A percentile compares a stretch with the other conserved stretches of the same genome.
phyloP scores from a whole-genome alignment of 2,888 invertebrate genomes.

The Folsomia candida region DNA sequence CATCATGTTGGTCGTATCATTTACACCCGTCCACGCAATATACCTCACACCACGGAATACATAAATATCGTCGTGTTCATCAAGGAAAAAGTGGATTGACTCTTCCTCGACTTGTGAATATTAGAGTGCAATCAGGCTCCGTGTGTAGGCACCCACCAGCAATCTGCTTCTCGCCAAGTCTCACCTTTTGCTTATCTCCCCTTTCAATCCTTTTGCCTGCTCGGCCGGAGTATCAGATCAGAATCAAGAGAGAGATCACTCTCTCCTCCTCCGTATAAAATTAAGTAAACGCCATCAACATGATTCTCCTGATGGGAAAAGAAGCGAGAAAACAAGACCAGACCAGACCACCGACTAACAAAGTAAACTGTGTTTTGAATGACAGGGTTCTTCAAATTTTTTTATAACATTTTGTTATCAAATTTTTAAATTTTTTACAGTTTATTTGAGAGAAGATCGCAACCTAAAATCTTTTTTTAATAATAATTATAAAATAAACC shows the following conservation, averaged over 20 bases:
- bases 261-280: background rate
- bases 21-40: background rate
- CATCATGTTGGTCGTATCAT: constrained; percentile 1
- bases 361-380: no score
- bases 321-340: background rate
- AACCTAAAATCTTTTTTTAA: no score
- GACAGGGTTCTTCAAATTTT: no score
- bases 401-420: no score
- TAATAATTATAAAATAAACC: no score
- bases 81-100: constrained; percentile 3
- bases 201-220: no score
- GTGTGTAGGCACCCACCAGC: background rate
- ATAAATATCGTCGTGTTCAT: constrained; percentile 6
- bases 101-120: background rate
- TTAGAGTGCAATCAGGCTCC: background rate
- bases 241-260: background rate
- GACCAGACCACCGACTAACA: background rate
- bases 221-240: no score
- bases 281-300: background rate
- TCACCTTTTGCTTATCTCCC: background rate
- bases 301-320: background rate
- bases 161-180: constrained; percentile 1
- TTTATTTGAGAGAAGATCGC: no score
- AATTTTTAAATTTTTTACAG: no score
- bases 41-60: no score